Evolutionary conservation across 2,113 vertebrate species (phyloP).

Genomic region (Tupaia chinensis): DNA sequence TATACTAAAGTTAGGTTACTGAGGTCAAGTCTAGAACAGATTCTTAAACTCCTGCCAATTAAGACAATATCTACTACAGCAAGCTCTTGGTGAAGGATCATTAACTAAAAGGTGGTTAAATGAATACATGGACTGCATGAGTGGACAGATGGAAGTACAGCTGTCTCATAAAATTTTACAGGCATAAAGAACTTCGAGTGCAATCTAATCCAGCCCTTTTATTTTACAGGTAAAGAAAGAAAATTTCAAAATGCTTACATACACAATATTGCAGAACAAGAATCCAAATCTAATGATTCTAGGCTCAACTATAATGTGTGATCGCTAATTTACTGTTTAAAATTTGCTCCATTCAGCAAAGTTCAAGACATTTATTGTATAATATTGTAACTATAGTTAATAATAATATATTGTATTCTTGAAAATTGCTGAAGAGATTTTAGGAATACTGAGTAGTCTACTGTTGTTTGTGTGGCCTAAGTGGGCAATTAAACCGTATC

Average conservation of each 20-base stretch:
- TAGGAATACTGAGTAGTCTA: neutral
- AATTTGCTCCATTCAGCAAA: neutral
- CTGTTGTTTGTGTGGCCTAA: neutral
- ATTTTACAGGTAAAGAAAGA: neutral
- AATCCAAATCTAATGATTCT: neutral
- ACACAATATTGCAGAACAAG: neutral
- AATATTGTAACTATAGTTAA: neutral
- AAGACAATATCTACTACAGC: neutral
- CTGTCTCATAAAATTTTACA: neutral
- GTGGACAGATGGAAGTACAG: neutral
- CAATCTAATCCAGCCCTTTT: neutral
- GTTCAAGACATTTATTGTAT: neutral
- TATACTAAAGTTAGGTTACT: neutral
- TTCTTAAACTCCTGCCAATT: neutral
- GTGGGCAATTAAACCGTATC: neutral
- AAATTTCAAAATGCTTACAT: slow-evolving; percentile 25
- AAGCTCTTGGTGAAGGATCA: neutral
- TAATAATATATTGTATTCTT: neutral
- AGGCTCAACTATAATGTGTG: neutral
- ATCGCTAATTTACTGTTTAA: neutral
- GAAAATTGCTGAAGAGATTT: neutral
- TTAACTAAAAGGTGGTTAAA: neutral
- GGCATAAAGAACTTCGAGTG: neutral
- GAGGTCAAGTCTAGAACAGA: neutral
- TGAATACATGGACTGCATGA: neutral